Percentiles rank a stretch among this genome's conserved stretches.
These are phyloP conservation scores for Synodontis membranacea DNA, from an alignment of 2,113 vertebrate species.

Conservation along the genomic window DNA sequence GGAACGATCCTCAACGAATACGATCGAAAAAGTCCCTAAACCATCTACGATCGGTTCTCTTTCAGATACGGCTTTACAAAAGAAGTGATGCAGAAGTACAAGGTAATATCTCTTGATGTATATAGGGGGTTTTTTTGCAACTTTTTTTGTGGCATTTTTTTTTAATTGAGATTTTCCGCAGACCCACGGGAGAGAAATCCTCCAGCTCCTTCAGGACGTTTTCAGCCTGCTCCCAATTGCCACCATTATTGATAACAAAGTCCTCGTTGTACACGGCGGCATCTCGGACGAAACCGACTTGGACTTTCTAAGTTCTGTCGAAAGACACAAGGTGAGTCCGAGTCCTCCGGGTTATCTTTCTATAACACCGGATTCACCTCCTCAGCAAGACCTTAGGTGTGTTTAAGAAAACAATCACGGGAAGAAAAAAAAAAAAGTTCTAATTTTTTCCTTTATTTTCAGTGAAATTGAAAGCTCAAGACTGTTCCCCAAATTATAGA, in stretches of 20 bases:
- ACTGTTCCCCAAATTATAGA: too few species aligned
- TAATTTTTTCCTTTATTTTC: too few species aligned
- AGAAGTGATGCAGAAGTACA: slow-evolving; percentile 92
- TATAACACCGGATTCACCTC: background rate
- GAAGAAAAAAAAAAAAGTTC: too few species aligned
- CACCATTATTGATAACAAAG: slow-evolving; percentile 87
- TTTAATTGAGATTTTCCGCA: slow-evolving; percentile 58
- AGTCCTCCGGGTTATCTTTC: background rate
- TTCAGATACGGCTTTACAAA: slow-evolving; percentile 94
- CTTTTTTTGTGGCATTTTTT: background rate
- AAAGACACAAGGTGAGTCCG: slow-evolving; percentile 82
- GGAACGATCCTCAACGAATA: too few species aligned
- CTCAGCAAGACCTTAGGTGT: background rate
- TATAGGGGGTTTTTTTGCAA: slow-evolving; percentile 15
- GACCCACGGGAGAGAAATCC: slow-evolving; percentile 81
- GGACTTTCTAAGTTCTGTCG: slow-evolving; percentile 78
- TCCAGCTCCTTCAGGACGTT: slow-evolving; percentile 83
- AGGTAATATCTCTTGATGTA: slow-evolving; percentile 72
- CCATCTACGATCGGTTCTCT: slow-evolving; percentile 42
- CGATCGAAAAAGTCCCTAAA: background rate
- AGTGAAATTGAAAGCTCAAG: too few species aligned
- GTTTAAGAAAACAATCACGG: too few species aligned
- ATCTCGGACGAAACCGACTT: slow-evolving; percentile 91
- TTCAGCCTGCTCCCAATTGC: slow-evolving; percentile 91
- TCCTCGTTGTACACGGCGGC: slow-evolving; percentile 91